These are phyloP conservation scores for Campoplex capitator DNA, from an alignment of 2,888 invertebrate species.

Conservation along the genomic window DNA sequence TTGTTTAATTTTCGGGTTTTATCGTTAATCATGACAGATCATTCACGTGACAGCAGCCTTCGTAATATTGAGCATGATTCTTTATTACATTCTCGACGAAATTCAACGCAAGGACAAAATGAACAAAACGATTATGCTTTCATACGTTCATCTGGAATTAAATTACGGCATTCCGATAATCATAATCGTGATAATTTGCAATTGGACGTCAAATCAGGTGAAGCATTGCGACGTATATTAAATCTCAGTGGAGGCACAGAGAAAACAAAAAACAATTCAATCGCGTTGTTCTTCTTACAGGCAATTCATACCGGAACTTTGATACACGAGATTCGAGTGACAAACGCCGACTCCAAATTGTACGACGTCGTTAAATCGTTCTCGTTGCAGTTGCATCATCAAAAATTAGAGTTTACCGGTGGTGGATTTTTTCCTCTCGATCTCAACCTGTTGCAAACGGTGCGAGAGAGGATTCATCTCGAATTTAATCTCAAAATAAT, in stretches of 20 bases:
- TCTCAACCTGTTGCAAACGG: slow-evolving; percentile 65
- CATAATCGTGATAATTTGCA: slow-evolving; percentile 58
- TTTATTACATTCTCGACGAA: slow-evolving; percentile 62
- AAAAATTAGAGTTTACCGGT: slow-evolving; percentile 77
- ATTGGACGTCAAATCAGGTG: slow-evolving; percentile 65
- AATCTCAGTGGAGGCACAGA: not conserved
- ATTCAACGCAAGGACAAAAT: slow-evolving; percentile 42
- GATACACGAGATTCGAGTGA: slow-evolving; percentile 63
- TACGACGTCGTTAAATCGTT: slow-evolving; percentile 73
- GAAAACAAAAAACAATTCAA: not conserved
- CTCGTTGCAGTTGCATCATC: slow-evolving; percentile 76
- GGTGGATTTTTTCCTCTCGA: slow-evolving; percentile 78
- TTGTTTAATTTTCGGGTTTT: not conserved
- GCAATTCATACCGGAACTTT: slow-evolving; percentile 54
- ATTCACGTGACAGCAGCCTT: slow-evolving; percentile 58
- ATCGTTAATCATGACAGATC: slow-evolving; percentile 29
- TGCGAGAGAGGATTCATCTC: not conserved
- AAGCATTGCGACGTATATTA: not conserved
- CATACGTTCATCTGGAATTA: slow-evolving; percentile 56
- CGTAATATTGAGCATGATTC: slow-evolving; percentile 55
- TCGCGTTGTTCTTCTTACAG: slow-evolving; percentile 28
- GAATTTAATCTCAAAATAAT: not conserved
- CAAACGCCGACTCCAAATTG: slow-evolving; percentile 50
- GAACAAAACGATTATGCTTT: slow-evolving; percentile 22
- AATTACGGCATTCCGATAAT: slow-evolving; percentile 62